Percentiles rank a stretch among this genome's conserved stretches.
Evolutionary conservation across 1,140 invertebrate genomes (phyloP).

Genomic region (Aphelinus certus): DNA sequence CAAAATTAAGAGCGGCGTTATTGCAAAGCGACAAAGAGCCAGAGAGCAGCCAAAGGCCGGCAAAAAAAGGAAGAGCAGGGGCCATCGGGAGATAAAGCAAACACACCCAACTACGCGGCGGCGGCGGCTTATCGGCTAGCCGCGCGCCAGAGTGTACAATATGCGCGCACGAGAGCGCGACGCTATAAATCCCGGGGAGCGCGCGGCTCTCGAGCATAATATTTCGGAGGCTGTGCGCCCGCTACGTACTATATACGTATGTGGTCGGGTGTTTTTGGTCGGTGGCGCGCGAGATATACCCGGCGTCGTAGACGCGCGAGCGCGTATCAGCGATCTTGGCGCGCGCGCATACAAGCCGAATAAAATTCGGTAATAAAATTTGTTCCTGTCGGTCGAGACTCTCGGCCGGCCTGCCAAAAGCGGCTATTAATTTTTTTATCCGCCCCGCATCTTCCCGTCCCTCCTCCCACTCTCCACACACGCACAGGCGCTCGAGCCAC

Average conservation of each 20-base stretch:
- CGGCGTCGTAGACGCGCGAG: conserved; percentile 31
- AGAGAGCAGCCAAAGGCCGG: no score
- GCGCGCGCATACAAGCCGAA: conserved; percentile 45
- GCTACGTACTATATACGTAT: not conserved
- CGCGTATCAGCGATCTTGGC: conserved; percentile 56
- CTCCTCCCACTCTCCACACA: conserved; percentile 9
- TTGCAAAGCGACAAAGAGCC: not conserved
- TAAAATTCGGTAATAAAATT: conserved; percentile 68
- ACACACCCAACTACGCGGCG: not conserved
- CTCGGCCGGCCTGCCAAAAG: conserved; percentile 58
- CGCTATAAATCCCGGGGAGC: conserved; percentile 27
- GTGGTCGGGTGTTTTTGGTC: not conserved
- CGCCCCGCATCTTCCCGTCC: conserved; percentile 41
- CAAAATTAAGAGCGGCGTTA: conserved; percentile 20
- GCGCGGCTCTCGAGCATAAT: conserved; percentile 18
- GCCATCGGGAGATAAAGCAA: conserved; percentile 8
- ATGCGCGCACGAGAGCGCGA: not conserved
- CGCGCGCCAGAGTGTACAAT: not conserved
- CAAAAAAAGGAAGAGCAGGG: not conserved
- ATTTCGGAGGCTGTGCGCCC: conserved; percentile 18
- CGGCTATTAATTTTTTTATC: conserved; percentile 65
- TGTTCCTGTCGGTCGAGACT: conserved; percentile 62
- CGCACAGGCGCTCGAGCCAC: not conserved
- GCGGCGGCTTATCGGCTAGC: not conserved
- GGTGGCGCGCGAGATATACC: not conserved